Base-by-base conservation (phyloP, 2,113 vertebrate genomes). In the Lathamus discolor region DNA sequence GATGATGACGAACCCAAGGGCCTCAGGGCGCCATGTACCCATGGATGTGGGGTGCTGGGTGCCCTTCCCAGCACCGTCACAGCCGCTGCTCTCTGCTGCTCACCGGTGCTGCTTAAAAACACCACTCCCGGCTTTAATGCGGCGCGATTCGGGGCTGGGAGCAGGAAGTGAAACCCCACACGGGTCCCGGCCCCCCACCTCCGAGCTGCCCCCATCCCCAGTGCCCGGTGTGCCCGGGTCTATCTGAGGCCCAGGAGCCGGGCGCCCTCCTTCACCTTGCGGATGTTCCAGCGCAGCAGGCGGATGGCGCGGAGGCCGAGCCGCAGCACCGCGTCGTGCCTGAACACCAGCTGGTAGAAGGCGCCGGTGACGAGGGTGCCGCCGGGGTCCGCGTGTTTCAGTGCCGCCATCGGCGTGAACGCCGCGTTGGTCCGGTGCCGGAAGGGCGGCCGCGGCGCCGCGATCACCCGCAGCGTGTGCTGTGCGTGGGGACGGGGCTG, bases 401-500 rank as follows among this genome's bases (percentile, higher is more conserved):
- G 95, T 1, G 95, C 96, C 1, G 96, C 86, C 96, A 96, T 64
- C 7, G 96, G 96, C 0, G 95, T 91, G 96, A 92, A 96, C 1
- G 89, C 96, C 16, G 3, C 89, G 49, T 95, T 96, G 33, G 96
- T 96, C 61, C 80, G 95, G 76, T 96, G 96, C 54, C 96, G 95
- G 96, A 96, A 96, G 13, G 96, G 96, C 3, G 96, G 96, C 61
- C 24, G 76, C 3, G 64, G 44, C 0, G 93, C 93, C 77, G 95
- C 93, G 49, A 96, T 93, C 95, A 96, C 93, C 89, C 95, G 86
- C 89, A 96, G 93, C 5, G 95, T 96, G 95, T 96, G 96, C 96
- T 96, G 94, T 35, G 18, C 1, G 7, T 8, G 73, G 52, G 37
- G n/a, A 54, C 0, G 8, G 25, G 1, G 14, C 41, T 39, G 91